A percentile compares a stretch with the other conserved stretches of the same genome.
Conservation (phyloP, 2,888 invertebrate genomes). For the Tenthredo livida region DNA sequence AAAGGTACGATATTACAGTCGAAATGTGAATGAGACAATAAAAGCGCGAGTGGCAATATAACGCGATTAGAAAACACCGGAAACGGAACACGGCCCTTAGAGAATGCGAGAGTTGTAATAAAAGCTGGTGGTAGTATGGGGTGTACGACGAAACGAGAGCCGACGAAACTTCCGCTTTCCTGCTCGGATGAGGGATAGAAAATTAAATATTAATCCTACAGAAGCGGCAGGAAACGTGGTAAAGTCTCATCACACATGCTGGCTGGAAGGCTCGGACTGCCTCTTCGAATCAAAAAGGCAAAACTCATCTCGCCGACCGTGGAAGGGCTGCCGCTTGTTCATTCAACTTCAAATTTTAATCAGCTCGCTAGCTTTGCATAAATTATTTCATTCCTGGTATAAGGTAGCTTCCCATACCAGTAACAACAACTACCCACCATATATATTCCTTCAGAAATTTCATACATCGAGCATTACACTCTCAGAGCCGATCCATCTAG, state of each 20-base stretch:
- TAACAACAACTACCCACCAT: conserved; percentile 8
- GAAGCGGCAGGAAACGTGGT: conserved; percentile 60
- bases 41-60: conserved; percentile 42
- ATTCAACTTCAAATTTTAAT: conserved; percentile 71
- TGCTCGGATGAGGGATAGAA: conserved; percentile 69
- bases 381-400: conserved; percentile 50
- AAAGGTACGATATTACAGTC: conserved; percentile 1
- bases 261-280: conserved; percentile 55
- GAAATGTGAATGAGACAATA: conserved; percentile 9
- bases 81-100: conserved; percentile 57
- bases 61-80: conserved; percentile 44
- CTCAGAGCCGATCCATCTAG: neutral
- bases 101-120: conserved; percentile 16
- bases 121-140: neutral
- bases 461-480: neutral
- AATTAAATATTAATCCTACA: conserved; percentile 75
- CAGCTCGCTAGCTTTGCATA: conserved; percentile 62
- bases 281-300: conserved; percentile 58
- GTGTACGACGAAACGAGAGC: conserved; percentile 56
- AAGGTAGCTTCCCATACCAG: neutral
- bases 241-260: conserved; percentile 69
- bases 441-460: neutral
- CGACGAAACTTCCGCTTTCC: conserved; percentile 63
- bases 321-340: conserved; percentile 51
- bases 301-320: conserved; percentile 57